These are phyloP conservation scores for Tringa solitaria DNA, from an alignment of 2,113 vertebrate species.

Conservation along the genomic window DNA sequence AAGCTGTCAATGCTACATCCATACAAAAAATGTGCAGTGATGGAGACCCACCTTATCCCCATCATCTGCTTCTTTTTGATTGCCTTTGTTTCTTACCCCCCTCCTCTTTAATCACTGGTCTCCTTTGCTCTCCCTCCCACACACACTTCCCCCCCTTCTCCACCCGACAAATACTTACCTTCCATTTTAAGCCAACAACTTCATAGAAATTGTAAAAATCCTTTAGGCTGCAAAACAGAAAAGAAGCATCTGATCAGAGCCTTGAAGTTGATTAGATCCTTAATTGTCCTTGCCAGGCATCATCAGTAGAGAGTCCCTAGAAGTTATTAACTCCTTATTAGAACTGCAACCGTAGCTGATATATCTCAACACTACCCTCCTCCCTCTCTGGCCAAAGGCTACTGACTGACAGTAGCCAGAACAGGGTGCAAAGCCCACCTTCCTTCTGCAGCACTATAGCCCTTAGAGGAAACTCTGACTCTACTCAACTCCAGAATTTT, in stretches of 20 bases:
- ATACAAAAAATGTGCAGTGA: neutral
- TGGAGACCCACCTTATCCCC: neutral
- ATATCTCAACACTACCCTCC: neutral
- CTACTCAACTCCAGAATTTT: neutral
- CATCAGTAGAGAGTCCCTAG: neutral
- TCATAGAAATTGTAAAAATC: conserved; percentile 98
- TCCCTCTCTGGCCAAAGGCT: neutral
- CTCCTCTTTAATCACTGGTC: neutral
- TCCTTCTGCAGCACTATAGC: neutral
- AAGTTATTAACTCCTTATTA: conserved; percentile 9
- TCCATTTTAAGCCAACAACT: conserved; percentile 95
- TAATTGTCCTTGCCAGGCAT: neutral
- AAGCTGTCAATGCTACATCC: neutral
- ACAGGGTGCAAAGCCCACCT: neutral
- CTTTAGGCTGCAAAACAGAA: conserved; percentile 80
- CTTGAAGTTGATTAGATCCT: neutral
- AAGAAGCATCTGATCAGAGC: conserved; percentile 1
- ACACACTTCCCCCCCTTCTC: neutral
- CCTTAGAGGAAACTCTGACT: neutral
- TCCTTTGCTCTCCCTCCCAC: neutral
- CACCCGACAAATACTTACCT: conserved; percentile 72
- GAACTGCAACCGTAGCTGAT: neutral
- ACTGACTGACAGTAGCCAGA: neutral
- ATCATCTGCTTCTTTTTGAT: neutral
- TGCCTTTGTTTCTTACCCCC: neutral